Conservation (phyloP, 2,797 vertebrate species). For the Otus scops region DNA sequence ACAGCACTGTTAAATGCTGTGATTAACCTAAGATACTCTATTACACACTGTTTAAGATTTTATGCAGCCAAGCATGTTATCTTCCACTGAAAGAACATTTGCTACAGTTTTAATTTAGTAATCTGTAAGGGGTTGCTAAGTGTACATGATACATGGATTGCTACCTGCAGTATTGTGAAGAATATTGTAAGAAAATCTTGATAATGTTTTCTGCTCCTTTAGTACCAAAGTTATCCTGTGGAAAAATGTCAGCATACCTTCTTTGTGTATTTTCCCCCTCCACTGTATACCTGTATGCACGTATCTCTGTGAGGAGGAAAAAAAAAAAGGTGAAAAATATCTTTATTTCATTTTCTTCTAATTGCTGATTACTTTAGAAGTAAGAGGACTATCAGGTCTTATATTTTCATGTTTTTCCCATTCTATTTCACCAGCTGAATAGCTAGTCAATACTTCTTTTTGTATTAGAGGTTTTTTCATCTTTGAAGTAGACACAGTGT, state of each 20-base stretch:
- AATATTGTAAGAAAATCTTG: neutral
- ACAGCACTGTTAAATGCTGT: neutral
- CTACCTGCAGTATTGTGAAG: neutral
- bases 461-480: neutral
- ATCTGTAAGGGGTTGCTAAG: neutral
- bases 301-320: neutral
- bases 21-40: neutral
- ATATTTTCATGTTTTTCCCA: neutral
- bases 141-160: neutral
- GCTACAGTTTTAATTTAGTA: neutral
- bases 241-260: neutral
- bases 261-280: neutral
- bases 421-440: neutral
- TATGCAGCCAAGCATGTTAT: neutral
- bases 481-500: neutral
- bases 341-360: neutral
- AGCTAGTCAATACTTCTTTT: neutral
- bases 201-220: neutral
- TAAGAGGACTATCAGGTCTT: neutral
- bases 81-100: neutral
- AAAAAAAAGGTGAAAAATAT: neutral
- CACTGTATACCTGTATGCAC: neutral
- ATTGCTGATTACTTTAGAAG: neutral
- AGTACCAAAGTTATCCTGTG: neutral
- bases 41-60: neutral